Evolutionary conservation across 2,888 invertebrate genomes (phyloP).

Genomic region (Lycia hirtaria): DNA sequence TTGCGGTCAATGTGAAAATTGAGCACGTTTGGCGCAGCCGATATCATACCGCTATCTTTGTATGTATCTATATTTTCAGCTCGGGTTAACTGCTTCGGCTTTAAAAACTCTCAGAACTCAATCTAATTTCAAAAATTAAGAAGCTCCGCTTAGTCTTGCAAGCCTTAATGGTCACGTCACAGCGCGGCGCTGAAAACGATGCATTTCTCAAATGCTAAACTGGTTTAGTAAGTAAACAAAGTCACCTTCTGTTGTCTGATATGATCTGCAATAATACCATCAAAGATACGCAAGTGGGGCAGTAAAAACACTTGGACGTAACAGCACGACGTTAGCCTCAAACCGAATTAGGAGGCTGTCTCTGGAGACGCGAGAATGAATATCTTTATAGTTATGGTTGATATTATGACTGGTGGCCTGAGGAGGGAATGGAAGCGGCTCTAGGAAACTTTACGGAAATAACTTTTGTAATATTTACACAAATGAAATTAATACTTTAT

Average conservation of each 20-base stretch:
- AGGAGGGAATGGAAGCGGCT: conserved; percentile 31
- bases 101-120: no score
- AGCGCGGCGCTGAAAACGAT: no score
- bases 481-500: not conserved
- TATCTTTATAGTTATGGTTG: conserved; percentile 51
- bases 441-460: not conserved
- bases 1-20: no score
- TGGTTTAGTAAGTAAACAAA: no score
- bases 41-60: no score
- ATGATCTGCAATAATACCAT: conserved; percentile 19
- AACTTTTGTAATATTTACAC: not conserved
- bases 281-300: conserved; percentile 32
- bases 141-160: no score
- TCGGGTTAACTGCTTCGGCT: no score
- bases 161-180: no score
- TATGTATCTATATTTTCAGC: no score
- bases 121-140: no score
- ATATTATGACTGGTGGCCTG: conserved; percentile 37
- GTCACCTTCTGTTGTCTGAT: conserved; percentile 1
- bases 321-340: conserved; percentile 54
- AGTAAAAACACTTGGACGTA: conserved; percentile 43
- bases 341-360: conserved; percentile 66
- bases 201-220: no score
- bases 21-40: no score
- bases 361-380: conserved; percentile 50